Evolutionary conservation across 2,797 vertebrate species (phyloP).

Genomic region (Monodelphis domestica): DNA sequence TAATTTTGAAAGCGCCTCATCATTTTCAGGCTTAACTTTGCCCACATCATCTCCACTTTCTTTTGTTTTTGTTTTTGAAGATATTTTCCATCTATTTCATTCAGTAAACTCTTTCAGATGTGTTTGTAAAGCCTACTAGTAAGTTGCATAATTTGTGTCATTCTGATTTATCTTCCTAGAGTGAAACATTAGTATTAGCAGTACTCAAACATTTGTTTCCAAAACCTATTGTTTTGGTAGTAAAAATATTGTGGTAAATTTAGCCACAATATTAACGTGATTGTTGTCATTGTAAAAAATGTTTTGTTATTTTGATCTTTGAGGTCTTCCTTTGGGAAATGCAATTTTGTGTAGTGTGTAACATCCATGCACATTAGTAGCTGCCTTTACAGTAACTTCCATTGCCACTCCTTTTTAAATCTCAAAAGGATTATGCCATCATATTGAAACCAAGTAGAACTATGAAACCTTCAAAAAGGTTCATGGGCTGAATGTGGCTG

Average conservation of each 20-base stretch:
- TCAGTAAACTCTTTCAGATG: slow-evolving; percentile 93
- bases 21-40: slow-evolving; percentile 73
- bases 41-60: slow-evolving; percentile 64
- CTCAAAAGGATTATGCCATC: slow-evolving; percentile 51
- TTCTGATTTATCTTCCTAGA: slow-evolving; percentile 73
- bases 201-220: slow-evolving; percentile 68
- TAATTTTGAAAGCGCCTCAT: slow-evolving; percentile 77
- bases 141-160: slow-evolving; percentile 84
- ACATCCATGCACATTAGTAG: slow-evolving; percentile 69
- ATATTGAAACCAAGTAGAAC: slow-evolving; percentile 43
- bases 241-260: slow-evolving; percentile 77
- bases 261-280: slow-evolving; percentile 70
- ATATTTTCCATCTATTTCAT: slow-evolving; percentile 90
- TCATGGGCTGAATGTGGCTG: not conserved
- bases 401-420: slow-evolving; percentile 68
- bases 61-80: slow-evolving; percentile 82
- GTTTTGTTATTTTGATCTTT: slow-evolving; percentile 70
- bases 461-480: slow-evolving; percentile 12
- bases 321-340: slow-evolving; percentile 28
- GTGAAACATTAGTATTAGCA: slow-evolving; percentile 65
- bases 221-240: slow-evolving; percentile 76
- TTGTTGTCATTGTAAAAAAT: slow-evolving; percentile 72
- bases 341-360: slow-evolving; percentile 37
- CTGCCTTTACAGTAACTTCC: slow-evolving; percentile 63
- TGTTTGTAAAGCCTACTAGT: slow-evolving; percentile 93